These are phyloP conservation scores for Phasianus colchicus DNA, from an alignment of 2,113 vertebrate species.

Conservation along the genomic window DNA sequence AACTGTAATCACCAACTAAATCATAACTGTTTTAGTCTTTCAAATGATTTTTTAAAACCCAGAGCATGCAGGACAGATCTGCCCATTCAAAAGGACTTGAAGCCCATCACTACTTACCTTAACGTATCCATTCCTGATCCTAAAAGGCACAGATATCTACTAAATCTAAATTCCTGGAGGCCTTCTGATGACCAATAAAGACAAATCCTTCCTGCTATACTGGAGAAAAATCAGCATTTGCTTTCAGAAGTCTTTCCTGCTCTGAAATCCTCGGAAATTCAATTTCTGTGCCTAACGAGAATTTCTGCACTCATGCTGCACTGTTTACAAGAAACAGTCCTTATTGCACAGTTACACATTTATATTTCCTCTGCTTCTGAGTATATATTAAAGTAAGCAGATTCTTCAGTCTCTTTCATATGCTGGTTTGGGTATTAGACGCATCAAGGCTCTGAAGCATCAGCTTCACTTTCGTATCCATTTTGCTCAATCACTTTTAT, in stretches of 20 bases:
- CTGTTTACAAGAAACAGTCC: neutral
- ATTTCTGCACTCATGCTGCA: neutral
- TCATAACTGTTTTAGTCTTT: neutral
- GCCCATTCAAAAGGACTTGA: neutral
- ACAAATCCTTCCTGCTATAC: neutral
- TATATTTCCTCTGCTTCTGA: neutral
- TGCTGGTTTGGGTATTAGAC: neutral
- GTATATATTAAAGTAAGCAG: neutral
- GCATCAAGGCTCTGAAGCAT: neutral
- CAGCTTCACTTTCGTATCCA: neutral
- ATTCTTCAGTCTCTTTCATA: neutral
- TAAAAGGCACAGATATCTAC: neutral
- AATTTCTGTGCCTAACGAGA: slow-evolving; percentile 8
- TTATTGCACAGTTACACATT: neutral
- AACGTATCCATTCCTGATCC: neutral
- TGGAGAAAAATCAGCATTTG: neutral
- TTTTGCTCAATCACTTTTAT: neutral
- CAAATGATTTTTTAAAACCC: neutral
- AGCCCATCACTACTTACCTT: neutral
- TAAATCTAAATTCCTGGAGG: neutral
- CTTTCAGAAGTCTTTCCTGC: neutral
- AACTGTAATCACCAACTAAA: neutral
- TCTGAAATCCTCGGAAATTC: slow-evolving; percentile 23
- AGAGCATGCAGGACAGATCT: neutral
- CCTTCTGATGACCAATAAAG: neutral